Conservation (phyloP, 2,113 vertebrate genomes). For the Ranitomeya imitator region DNA sequence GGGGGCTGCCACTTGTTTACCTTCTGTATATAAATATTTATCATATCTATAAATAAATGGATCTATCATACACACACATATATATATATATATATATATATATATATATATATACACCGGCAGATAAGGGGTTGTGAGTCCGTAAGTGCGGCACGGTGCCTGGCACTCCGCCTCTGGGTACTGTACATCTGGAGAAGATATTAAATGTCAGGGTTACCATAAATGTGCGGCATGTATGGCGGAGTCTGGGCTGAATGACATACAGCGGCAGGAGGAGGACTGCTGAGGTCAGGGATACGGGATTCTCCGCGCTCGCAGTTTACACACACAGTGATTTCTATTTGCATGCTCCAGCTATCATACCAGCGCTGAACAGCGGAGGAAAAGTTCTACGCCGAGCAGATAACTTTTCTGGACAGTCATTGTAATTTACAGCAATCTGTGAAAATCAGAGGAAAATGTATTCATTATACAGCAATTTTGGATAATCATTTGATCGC, state of each 20-base stretch:
- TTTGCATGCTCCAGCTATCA: not conserved
- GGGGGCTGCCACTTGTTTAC: too few species aligned
- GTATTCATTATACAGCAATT: too few species aligned
- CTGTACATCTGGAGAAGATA: constrained; percentile 1
- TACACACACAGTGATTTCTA: not conserved
- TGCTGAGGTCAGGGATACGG: constrained; percentile 13
- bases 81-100: too few species aligned
- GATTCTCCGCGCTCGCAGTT: not conserved
- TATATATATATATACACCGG: too few species aligned
- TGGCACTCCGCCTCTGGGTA: not conserved
- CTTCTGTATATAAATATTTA: too few species aligned
- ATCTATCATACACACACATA: too few species aligned
- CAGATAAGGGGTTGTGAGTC: not conserved
- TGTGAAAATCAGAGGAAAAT: too few species aligned
- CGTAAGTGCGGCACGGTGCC: not conserved
- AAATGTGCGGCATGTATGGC: not conserved
- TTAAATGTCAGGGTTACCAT: constrained; percentile 7
- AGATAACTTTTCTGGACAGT: too few species aligned
- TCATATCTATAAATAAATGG: too few species aligned
- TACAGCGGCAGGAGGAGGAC: constrained; percentile 23
- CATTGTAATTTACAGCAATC: too few species aligned
- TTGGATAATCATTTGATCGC: too few species aligned
- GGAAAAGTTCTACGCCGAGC: too few species aligned
- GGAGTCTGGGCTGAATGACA: not conserved
- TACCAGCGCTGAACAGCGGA: not conserved